Evolutionary conservation across 92 coral and sea anemone species (phyloP).

Genomic region (Porites cylindrica): DNA sequence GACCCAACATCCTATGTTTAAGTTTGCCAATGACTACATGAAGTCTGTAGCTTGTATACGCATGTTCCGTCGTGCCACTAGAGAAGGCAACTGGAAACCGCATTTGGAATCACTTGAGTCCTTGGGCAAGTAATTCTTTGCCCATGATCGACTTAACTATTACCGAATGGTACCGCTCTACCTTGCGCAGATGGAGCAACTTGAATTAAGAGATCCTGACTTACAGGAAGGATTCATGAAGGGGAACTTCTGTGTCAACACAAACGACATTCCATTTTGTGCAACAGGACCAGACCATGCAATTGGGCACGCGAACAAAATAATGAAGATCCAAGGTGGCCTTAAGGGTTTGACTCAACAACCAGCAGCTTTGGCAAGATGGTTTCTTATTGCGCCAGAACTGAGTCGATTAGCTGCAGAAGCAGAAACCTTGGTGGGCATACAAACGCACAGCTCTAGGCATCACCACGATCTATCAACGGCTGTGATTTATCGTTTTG

Average conservation of each 20-base stretch:
- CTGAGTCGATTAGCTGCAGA: conserved; percentile 42
- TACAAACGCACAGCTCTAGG: not conserved
- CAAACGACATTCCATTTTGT: conserved; percentile 60
- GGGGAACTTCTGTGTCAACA: conserved; percentile 40
- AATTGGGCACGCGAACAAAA: conserved; percentile 62
- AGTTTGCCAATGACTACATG: no score
- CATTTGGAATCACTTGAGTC: no score
- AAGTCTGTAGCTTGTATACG: no score
- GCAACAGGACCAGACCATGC: conserved; percentile 67
- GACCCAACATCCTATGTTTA: no score
- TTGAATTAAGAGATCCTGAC: conserved; percentile 38
- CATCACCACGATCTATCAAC: conserved; percentile 34
- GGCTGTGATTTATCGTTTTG: conserved; percentile 34
- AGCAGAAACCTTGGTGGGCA: conserved; percentile 61
- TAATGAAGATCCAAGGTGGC: conserved; percentile 63
- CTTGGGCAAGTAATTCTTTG: no score
- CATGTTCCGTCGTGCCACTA: no score
- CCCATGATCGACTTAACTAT: no score
- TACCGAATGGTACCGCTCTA: conserved; percentile 64
- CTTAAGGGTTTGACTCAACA: conserved; percentile 65
- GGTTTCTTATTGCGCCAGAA: conserved; percentile 59
- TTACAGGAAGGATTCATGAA: not conserved
- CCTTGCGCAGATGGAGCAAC: conserved; percentile 54
- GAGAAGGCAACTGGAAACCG: no score
- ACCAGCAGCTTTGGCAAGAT: conserved; percentile 64